Evolutionary conservation across 2,113 vertebrate species (phyloP).

Genomic region (Neodon shergylaensis): DNA sequence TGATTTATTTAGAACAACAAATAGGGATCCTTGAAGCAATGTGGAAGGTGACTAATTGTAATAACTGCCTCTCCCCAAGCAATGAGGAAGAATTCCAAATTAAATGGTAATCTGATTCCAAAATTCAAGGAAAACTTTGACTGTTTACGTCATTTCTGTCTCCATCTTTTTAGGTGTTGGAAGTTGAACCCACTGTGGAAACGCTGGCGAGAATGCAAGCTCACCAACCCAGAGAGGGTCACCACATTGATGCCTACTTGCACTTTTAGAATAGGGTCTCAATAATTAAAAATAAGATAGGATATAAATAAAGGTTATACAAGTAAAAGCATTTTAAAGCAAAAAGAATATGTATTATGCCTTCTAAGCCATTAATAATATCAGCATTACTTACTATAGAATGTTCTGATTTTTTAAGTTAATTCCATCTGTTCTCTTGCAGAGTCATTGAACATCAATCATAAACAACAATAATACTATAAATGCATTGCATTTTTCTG

Average conservation of each 20-base stretch:
- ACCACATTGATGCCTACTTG: not conserved
- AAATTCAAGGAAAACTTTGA: not conserved
- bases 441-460: not conserved
- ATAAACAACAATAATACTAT: not conserved
- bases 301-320: not conserved
- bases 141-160: not conserved
- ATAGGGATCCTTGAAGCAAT: not conserved
- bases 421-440: not conserved
- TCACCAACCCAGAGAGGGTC: not conserved
- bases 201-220: not conserved
- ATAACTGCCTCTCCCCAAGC: not conserved
- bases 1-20: not conserved
- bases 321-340: not conserved
- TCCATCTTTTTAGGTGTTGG: not conserved
- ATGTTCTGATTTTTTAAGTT: conserved; percentile 14
- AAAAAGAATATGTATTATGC: not conserved
- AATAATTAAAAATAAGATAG: not conserved
- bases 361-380: conserved; percentile 6
- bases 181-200: not conserved
- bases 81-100: not conserved
- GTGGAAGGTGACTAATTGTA: not conserved
- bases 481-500: not conserved
- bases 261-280: not conserved
- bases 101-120: conserved; percentile 1
- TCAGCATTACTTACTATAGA: not conserved